Conservation (phyloP, 2,888 invertebrate genomes). For the Tachina fera region DNA sequence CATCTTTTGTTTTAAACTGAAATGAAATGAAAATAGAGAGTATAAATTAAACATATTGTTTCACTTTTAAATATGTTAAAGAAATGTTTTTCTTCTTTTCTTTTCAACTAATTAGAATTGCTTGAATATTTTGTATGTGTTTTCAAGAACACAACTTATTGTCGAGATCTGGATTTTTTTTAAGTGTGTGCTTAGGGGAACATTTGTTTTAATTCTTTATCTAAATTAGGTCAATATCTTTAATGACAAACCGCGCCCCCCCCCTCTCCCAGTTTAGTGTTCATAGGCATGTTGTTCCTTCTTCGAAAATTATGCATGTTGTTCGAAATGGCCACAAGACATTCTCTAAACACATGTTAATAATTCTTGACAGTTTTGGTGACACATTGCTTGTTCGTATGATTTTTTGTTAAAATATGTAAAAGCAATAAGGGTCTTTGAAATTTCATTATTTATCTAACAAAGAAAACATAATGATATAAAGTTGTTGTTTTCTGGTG, state of each 20-base stretch:
- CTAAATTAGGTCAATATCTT: conserved; percentile 55
- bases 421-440: conserved; percentile 18
- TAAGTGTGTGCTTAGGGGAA: not conserved
- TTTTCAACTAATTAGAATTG: conserved; percentile 21
- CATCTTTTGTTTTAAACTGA: conserved; percentile 75
- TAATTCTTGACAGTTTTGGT: conserved; percentile 61
- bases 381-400: conserved; percentile 44
- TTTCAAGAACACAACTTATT: conserved; percentile 25
- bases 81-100: not conserved
- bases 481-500: conserved; percentile 1
- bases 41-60: not conserved
- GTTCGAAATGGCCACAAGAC: not conserved
- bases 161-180: not conserved
- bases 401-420: conserved; percentile 33
- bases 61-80: not conserved
- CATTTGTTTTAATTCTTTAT: conserved; percentile 27
- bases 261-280: not conserved
- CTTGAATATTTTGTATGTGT: conserved; percentile 9
- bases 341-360: conserved; percentile 56
- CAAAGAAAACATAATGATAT: not conserved
- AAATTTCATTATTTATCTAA: conserved; percentile 45
- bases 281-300: conserved; percentile 6
- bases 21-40: conserved; percentile 60
- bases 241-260: conserved; percentile 9
- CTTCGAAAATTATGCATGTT: not conserved